A percentile compares a stretch with the other conserved stretches of the same genome.
These are phyloP conservation scores for Dryomyza anilis DNA, from an alignment of 2,888 invertebrate species.

Conservation along the genomic window DNA sequence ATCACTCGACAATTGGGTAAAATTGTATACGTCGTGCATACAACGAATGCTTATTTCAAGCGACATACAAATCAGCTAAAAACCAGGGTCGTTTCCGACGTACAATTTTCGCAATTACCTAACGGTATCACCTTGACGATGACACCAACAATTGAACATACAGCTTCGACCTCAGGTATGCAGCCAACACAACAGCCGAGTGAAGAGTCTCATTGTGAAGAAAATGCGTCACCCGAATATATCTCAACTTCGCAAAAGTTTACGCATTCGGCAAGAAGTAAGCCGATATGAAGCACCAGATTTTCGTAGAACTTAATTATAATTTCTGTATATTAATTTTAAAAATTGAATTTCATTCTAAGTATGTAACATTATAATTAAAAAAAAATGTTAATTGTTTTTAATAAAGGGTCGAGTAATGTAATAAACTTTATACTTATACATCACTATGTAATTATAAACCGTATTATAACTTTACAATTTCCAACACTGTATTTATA, in stretches of 20 bases:
- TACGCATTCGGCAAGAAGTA: neutral
- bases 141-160: neutral
- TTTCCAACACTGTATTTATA: no score
- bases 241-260: neutral
- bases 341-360: no score
- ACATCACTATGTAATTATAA: no score
- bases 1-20: neutral
- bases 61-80: neutral
- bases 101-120: neutral
- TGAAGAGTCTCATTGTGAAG: neutral
- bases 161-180: neutral
- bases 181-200: neutral
- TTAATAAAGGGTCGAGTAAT: no score
- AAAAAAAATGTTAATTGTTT: no score
- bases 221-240: neutral
- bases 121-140: neutral
- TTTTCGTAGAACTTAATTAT: neutral
- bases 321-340: no score
- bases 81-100: neutral
- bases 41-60: neutral
- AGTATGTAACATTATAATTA: no score
- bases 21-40: neutral
- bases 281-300: neutral
- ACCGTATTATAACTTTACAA: no score
- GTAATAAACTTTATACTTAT: no score